A percentile compares a stretch with the other conserved stretches of the same genome.
Conservation (phyloP, 2,113 vertebrate genomes). For the Macroglossus sobrinus region DNA sequence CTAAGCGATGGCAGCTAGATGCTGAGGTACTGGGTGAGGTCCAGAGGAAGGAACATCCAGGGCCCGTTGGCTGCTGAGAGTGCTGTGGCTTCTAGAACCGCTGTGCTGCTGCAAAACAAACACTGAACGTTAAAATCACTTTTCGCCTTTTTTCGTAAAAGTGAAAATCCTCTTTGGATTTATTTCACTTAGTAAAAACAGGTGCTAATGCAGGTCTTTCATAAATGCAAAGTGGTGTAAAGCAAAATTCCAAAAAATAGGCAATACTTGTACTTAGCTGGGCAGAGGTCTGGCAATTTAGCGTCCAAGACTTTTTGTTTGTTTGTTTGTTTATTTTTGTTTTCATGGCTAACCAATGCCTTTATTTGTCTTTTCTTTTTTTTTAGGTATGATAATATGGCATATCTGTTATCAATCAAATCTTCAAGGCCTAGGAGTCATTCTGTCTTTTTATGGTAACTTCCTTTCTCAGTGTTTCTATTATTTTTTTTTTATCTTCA, state of each 20-base stretch:
- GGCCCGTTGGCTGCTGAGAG: neutral
- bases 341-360: neutral
- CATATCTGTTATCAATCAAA: neutral
- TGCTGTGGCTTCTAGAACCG: too few relatives aligned
- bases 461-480: neutral
- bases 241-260: neutral
- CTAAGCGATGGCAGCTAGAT: neutral
- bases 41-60: too few relatives aligned
- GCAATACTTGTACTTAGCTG: neutral
- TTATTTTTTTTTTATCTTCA: conserved; percentile 37
- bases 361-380: neutral
- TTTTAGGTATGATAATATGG: neutral
- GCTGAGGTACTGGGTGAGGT: neutral
- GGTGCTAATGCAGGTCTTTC: neutral
- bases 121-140: neutral
- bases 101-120: neutral
- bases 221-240: neutral
- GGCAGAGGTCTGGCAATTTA: too few relatives aligned
- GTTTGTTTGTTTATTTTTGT: neutral
- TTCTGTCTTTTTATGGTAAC: neutral
- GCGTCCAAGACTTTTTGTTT: neutral
- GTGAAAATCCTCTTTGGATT: neutral
- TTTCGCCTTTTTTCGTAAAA: neutral
- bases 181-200: neutral
- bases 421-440: neutral